Evolutionary conservation across 1,140 invertebrate species (phyloP), one percentile per base, ranked within the genome.

Genomic region (Cylas formicarius): DNA sequence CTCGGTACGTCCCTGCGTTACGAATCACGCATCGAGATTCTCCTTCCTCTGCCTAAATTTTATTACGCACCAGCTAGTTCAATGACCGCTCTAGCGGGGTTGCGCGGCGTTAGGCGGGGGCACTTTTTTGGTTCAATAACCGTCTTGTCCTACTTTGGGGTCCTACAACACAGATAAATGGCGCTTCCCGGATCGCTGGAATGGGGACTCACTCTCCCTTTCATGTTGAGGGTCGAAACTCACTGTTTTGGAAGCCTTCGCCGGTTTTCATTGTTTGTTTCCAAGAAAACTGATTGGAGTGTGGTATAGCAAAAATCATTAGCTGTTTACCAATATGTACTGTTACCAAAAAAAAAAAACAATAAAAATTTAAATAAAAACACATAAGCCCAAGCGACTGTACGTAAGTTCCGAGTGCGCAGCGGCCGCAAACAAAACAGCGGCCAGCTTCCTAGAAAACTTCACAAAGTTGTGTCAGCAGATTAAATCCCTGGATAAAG

Each of bases 11-110:
- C 3, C 24, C 44, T 46, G 44, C 22, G 23, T 21, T 32, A 46
- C 44, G 36, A 35, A 46, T 21, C 11, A 31, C 38, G 40, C 38
- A 29, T 40, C 34, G 32, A 37, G 33, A n/a, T n/a, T 23, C 20
- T 45, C 43, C 26, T 37, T 38, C 28, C 35, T 37, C 34, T 45
- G 44, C 35, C 44, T 37, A 23, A 46, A 46, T 46, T 46, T 46
- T 35, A 39, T 46, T 46, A 46, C 44, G 44, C 44, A 46, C 44
- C 27, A 46, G 36, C 36, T 39, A 46, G 44, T 46, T 46, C 44
- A 46, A 37, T 46, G 44, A 46, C 44, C 44, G 36, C 11, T 31
- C 44, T 32, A 44, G 26, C 4, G 20, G 41, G 31, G 31, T n/a
- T n/a, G n/a, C n/a, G 27, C 23, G 43, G 43, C 20, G 9, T 6